These are phyloP conservation scores for Odontophorus gujanensis DNA, from an alignment of 2,113 vertebrate genomes.

Conservation along the genomic window DNA sequence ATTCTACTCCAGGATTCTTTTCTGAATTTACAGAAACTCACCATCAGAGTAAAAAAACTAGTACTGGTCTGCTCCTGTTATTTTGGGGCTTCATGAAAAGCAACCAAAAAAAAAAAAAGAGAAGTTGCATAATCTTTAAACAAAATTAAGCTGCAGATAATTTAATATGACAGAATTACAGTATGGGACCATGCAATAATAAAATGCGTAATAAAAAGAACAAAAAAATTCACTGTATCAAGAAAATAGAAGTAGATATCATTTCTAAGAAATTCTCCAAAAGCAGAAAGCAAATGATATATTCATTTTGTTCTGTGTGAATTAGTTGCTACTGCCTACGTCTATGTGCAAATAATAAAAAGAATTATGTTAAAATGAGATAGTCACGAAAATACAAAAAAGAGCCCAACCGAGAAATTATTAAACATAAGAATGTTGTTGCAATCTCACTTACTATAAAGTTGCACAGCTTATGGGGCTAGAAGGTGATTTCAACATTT, in stretches of 20 bases:
- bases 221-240: neutral
- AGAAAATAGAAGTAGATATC: neutral
- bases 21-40: neutral
- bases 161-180: neutral
- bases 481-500: neutral
- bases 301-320: neutral
- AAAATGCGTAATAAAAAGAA: neutral
- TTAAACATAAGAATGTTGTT: neutral
- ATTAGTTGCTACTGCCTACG: neutral
- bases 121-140: neutral
- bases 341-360: neutral
- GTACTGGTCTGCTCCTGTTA: neutral
- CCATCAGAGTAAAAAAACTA: neutral
- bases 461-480: neutral
- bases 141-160: neutral
- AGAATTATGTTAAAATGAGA: neutral
- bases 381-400: neutral
- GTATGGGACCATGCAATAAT: neutral
- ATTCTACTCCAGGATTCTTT: neutral
- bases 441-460: neutral
- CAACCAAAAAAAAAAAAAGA: neutral
- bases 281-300: neutral
- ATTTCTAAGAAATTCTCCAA: neutral
- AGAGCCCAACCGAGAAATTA: neutral
- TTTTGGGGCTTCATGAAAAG: neutral